Percentiles rank a stretch among this genome's conserved stretches.
Evolutionary conservation across 2,888 invertebrate genomes (phyloP).

Genomic region (Dryocosmus kuriphilus): DNA sequence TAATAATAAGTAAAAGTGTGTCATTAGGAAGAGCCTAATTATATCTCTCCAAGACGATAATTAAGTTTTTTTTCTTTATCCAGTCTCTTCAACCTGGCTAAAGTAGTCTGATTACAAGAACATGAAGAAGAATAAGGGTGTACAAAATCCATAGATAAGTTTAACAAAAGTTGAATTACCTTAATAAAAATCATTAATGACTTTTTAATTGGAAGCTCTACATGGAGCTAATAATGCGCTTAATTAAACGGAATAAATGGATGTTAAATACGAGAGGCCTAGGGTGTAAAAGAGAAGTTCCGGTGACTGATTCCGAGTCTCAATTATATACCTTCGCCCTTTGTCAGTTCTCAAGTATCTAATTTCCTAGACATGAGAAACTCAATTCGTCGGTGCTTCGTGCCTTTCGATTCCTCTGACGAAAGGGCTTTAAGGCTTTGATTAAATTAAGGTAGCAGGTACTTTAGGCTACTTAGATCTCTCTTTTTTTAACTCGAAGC

Average conservation of each 20-base stretch:
- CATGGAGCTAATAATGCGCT: background rate
- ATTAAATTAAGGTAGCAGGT: conserved; percentile 20
- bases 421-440: background rate
- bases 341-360: conserved; percentile 25
- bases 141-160: background rate
- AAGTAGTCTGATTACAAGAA: conserved; percentile 12
- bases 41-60: conserved; percentile 24
- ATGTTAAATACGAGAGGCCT: background rate
- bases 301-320: conserved; percentile 18
- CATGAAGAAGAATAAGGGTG: background rate
- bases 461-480: background rate
- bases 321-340: conserved; percentile 13
- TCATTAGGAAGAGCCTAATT: conserved; percentile 16
- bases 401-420: background rate
- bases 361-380: conserved; percentile 16
- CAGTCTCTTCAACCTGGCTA: background rate
- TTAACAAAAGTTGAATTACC: background rate
- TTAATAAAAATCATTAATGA: background rate
- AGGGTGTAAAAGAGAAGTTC: conserved; percentile 2
- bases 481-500: background rate
- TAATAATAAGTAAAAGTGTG: conserved; percentile 8
- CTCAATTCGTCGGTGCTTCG: background rate
- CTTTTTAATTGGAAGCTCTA: background rate
- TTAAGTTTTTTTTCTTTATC: conserved; percentile 12
- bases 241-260: background rate